These are phyloP conservation scores for Drosophila imparisetae DNA, from an alignment of 2,888 invertebrate species.

Conservation along the genomic window DNA sequence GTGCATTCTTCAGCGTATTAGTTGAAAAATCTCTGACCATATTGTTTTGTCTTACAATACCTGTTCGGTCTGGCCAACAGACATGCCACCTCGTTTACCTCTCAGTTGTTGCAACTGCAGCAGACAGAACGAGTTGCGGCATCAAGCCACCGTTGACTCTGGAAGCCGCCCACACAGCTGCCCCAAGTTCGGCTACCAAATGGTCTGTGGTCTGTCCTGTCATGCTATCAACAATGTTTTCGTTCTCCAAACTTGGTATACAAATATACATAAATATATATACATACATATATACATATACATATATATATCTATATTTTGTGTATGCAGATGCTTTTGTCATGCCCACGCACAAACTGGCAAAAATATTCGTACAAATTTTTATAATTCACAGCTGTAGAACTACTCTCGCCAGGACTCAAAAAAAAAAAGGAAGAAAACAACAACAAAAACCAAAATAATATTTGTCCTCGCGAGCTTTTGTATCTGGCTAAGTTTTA, in stretches of 20 bases:
- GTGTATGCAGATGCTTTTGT: neutral
- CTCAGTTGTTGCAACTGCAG: conserved; percentile 1
- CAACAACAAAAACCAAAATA: neutral
- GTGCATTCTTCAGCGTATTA: neutral
- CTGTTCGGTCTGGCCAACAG: neutral
- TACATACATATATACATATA: neutral
- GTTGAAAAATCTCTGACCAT: neutral
- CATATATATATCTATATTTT: neutral
- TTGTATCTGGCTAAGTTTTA: neutral
- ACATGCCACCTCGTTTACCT: neutral
- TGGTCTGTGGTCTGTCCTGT: conserved; percentile 2
- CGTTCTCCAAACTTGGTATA: neutral
- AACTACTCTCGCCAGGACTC: neutral
- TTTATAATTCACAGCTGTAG: neutral
- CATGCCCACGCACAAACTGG: neutral
- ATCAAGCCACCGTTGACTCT: neutral
- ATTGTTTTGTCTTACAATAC: neutral
- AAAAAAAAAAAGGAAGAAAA: neutral
- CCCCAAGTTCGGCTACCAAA: neutral
- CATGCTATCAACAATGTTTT: conserved; percentile 3
- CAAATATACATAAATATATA: neutral
- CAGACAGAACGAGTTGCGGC: neutral
- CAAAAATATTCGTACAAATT: conserved; percentile 1
- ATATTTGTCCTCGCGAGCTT: neutral
- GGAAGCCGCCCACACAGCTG: neutral